Evolutionary conservation across 2,113 vertebrate genomes (phyloP).

Genomic region (Eptesicus fuscus): DNA sequence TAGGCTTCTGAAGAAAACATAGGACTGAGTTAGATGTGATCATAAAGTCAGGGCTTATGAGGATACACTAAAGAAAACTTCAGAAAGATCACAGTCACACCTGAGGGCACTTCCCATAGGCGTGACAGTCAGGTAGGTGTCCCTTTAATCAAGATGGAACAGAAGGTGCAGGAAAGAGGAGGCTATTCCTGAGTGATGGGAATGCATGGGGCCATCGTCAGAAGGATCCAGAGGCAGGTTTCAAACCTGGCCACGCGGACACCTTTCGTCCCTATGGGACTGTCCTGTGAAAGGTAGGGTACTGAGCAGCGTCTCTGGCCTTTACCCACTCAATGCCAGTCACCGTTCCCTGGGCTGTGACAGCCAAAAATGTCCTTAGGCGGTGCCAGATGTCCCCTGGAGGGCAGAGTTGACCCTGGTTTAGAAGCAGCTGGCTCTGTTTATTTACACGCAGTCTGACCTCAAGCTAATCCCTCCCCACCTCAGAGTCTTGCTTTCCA

Average conservation of each 20-base stretch:
- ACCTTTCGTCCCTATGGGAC: accelerated
- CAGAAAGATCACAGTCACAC: background rate
- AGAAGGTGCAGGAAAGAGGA: background rate
- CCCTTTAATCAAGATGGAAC: background rate
- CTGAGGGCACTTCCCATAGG: accelerated
- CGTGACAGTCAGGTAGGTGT: background rate
- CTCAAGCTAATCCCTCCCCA: background rate
- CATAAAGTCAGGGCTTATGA: background rate
- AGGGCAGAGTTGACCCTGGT: background rate
- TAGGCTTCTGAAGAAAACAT: background rate
- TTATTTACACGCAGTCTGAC: background rate
- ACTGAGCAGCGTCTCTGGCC: background rate
- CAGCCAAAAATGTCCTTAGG: background rate
- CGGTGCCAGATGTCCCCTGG: background rate
- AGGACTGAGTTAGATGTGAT: background rate
- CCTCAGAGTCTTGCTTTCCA: background rate
- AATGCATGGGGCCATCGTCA: accelerated
- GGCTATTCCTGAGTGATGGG: accelerated
- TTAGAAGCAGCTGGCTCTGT: background rate
- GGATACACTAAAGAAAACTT: background rate
- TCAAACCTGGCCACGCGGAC: accelerated
- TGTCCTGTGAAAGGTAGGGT: accelerated
- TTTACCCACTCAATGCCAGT: background rate
- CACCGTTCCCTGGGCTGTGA: background rate
- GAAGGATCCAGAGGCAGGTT: background rate